Conservation (phyloP, 2,797 vertebrate species). For the Meda fulgida region DNA sequence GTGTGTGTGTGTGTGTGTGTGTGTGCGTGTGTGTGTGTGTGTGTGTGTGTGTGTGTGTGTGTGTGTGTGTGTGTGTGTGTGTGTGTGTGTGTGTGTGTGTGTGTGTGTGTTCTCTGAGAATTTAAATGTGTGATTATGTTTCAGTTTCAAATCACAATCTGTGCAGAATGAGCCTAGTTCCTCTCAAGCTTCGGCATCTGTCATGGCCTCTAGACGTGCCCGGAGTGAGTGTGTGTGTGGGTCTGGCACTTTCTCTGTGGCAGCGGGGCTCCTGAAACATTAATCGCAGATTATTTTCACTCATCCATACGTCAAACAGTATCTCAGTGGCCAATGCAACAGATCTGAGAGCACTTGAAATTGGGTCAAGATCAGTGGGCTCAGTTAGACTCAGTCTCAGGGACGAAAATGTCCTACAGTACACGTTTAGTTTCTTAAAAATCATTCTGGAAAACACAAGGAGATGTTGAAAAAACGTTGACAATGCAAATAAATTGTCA, state of each 20-base stretch:
- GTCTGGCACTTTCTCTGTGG: conserved; percentile 53
- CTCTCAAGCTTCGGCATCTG: conserved; percentile 82
- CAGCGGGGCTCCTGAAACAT: conserved; percentile 62
- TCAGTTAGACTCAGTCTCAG: background rate
- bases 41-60: background rate
- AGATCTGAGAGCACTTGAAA: conserved; percentile 38
- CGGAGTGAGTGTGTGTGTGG: conserved; percentile 49
- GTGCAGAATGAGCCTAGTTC: conserved; percentile 70
- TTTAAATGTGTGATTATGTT: conserved; percentile 32
- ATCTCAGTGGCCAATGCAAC: conserved; percentile 50
- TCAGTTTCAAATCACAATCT: conserved; percentile 46
- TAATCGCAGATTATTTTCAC: conserved; percentile 58
- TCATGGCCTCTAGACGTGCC: conserved; percentile 79
- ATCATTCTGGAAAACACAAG: background rate
- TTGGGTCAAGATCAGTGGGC: conserved; percentile 46
- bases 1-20: background rate
- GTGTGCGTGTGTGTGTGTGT: background rate
- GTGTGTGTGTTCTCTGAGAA: conserved; percentile 21
- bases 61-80: background rate
- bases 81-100: background rate
- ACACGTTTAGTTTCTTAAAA: background rate
- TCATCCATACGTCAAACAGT: conserved; percentile 47
- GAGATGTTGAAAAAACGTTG: background rate
- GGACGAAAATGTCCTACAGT: background rate
- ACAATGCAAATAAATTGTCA: background rate